Evolutionary conservation across 2,113 vertebrate genomes (phyloP).

Genomic region (Podocnemis expansa): DNA sequence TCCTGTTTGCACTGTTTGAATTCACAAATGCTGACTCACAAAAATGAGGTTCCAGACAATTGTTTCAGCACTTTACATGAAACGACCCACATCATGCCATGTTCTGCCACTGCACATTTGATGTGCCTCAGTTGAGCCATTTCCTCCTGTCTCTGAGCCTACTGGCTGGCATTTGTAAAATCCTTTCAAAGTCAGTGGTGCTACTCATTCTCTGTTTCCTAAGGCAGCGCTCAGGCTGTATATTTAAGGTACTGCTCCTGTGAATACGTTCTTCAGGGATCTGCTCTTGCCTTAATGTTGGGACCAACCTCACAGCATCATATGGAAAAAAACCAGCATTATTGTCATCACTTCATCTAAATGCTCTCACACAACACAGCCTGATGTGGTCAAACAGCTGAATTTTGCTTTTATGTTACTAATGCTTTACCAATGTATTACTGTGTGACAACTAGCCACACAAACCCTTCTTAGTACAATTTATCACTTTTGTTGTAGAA

Average conservation of each 20-base stretch:
- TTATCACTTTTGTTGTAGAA: not conserved
- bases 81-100: not conserved
- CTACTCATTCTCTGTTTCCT: not conserved
- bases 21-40: rapidly evolving
- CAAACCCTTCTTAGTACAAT: not conserved
- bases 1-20: not conserved
- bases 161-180: not conserved
- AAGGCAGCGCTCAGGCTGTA: not conserved
- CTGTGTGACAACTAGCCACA: not conserved
- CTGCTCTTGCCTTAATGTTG: not conserved
- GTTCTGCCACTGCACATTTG: rapidly evolving
- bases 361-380: not conserved
- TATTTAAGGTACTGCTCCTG: not conserved
- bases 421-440: not conserved
- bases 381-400: rapidly evolving
- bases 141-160: not conserved
- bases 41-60: not conserved
- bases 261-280: not conserved
- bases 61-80: not conserved
- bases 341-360: no score
- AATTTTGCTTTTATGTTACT: not conserved
- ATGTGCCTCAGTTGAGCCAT: not conserved
- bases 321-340: not conserved
- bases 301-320: not conserved
- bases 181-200: not conserved